These are phyloP conservation scores for Valencia hispanica DNA, from an alignment of 2,797 vertebrate species.

Conservation along the genomic window DNA sequence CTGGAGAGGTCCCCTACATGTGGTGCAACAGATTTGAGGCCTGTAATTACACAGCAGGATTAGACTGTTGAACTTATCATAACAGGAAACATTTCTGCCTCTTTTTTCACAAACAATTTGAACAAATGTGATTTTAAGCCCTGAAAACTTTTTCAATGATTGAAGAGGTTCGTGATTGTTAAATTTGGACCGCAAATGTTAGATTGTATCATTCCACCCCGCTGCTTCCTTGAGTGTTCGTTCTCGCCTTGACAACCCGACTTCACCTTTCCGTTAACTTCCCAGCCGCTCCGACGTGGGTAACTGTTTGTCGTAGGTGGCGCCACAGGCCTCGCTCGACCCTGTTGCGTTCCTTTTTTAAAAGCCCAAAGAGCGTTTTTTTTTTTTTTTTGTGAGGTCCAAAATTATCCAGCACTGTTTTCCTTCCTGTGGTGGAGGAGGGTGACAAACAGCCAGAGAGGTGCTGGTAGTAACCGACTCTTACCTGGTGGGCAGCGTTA, in stretches of 20 bases:
- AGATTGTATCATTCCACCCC: not conserved
- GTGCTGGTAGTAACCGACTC: conserved; percentile 40
- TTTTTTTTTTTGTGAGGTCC: conserved; percentile 29
- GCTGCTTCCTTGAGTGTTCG: conserved; percentile 12
- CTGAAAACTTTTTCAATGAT: not conserved
- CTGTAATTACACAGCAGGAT: not conserved
- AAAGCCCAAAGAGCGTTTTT: conserved; percentile 25
- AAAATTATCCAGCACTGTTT: conserved; percentile 44
- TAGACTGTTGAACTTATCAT: not conserved
- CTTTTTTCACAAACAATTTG: not conserved
- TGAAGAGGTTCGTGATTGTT: not conserved
- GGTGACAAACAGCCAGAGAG: conserved; percentile 35
- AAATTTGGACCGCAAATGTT: not conserved
- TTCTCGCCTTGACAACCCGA: not conserved
- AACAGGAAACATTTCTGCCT: not conserved
- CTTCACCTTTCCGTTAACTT: conserved; percentile 8
- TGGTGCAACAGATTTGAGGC: not conserved
- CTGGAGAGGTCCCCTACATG: not conserved
- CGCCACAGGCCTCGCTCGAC: conserved; percentile 16
- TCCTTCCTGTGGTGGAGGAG: conserved; percentile 36
- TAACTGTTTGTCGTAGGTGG: conserved; percentile 16
- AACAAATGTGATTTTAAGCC: not conserved
- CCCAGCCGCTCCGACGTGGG: not conserved
- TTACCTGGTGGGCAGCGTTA: conserved; percentile 52
- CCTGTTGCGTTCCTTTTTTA: conserved; percentile 12